Evolutionary conservation across 2,797 vertebrate species (phyloP), one percentile per base, ranked within the genome.

Genomic region (Sebastes minor): DNA sequence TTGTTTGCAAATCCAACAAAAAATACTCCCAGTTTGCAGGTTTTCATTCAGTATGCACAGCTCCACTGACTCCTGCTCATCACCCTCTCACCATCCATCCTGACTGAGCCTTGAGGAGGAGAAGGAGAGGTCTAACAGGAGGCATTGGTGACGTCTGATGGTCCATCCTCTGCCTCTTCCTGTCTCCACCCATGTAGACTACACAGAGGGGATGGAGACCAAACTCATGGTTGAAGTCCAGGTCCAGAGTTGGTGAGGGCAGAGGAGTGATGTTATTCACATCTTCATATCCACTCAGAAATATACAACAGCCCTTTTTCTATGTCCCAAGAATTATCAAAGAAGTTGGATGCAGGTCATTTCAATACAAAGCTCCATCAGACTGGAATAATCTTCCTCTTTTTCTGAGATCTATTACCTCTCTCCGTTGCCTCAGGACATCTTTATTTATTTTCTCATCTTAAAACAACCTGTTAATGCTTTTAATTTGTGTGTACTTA

Each of bases 121-220:
- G 42, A 46, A 46, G 74, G 57, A 81, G 42, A 79, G 70, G 69
- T 76, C 71, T 46, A 22, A 66, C 65, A 32, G 66, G 69, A 63
- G 80, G 75, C 66, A 67, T 55, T 78, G 86, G 55, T 94, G 93
- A 94, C 93, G 92, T 90, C 70, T 68, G 22, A 30, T 10, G 59
- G 86, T 80, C 83, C 91, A 82, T 81, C 90, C 84, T 89, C 80
- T 77, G 67, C 52, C 20, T 61, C 60, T 57, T 73, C 76, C 77
- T 70, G 88, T 86, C 92, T 87, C 89, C 92, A 88, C 90, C 88
- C 91, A 86, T 71, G 46, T 53, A 82, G 76, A 67, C 81, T 56
- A 9, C 74, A 12, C 74, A 35, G 13, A 42, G 38, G 35, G 72
- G 83, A 87, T 68, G 76, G 60, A 72, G 76, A 49, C 73, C 74